Evolutionary conservation across 2,797 vertebrate genomes (phyloP), one percentile per base, ranked within the genome.

Genomic region (Onychomys leucogaster): DNA sequence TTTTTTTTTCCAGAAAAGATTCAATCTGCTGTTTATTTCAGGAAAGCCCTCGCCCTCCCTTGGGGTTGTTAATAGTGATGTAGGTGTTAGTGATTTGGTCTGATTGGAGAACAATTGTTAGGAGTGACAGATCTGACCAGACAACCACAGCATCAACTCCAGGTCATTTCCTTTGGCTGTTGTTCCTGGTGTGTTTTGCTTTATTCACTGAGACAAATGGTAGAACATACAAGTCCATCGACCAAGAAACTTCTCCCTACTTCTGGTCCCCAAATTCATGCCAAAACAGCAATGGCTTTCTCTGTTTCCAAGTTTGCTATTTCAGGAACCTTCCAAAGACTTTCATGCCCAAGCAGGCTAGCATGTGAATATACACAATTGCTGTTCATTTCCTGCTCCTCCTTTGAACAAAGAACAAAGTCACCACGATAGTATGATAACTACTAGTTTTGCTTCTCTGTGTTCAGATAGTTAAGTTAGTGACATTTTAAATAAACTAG

Each of bases 31-130:
- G 52, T 90, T 87, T 80, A 87, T 89, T 96, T 94, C 80, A 95
- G 94, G 55, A 88, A 94, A 87, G 67, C n/a, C 34, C 63, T 32
- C 75, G 55, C 55, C 34, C 59, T 97, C 94, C 93, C 96, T 78
- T 88, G 97, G 88, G 96, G 78, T 46, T 61, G 91, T 29, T 93
- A 89, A 95, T 88, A 92, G 81, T 61, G 92, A 95, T 96, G 87
- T 94, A 96, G 96, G 73, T 52, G 83, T 97, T 89, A 84, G 37
- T 96, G 95, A 96, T 84, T 88, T 96, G 69, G 71, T 89, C 69
- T 91, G 92, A 92, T 91, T 80, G 2, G 52, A 96, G 69, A 86
- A 94, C 83, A 92, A 95, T 80, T 93, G 89, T 96, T 87, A 67
- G 59, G 80, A 89, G 95, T 96, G 89, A 69, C n/a, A 52, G 86